phyloP scores from a whole-genome alignment of 2,113 vertebrate species.

The Forbesichthys papilliferus region DNA sequence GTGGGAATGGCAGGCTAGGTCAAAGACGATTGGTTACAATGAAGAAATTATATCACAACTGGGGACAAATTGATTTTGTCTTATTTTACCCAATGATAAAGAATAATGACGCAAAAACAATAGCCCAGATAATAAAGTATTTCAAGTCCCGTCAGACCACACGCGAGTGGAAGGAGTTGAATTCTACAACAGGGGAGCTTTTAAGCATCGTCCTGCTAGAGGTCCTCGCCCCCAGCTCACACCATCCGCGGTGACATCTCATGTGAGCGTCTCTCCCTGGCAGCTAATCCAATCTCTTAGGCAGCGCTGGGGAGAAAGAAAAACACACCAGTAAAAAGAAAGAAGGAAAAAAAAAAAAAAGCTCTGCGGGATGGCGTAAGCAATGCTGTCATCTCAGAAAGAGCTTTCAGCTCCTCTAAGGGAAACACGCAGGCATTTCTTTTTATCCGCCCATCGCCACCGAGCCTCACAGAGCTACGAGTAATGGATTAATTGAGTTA shows the following conservation, averaged over 20 bases:
- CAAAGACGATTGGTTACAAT: too few relatives aligned
- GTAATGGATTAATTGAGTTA: constrained; percentile 82
- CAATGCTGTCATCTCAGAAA: constrained; percentile 62
- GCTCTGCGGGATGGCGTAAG: constrained; percentile 46
- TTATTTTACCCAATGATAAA: too few relatives aligned
- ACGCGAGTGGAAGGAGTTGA: too few relatives aligned
- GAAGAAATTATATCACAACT: too few relatives aligned
- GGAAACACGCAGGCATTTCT: constrained; percentile 59
- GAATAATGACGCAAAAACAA: too few relatives aligned
- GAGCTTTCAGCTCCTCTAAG: constrained; percentile 51
- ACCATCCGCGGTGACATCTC: constrained; percentile 60
- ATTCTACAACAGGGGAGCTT: too few relatives aligned
- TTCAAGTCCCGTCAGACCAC: too few relatives aligned
- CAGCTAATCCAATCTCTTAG: constrained; percentile 68
- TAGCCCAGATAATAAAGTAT: too few relatives aligned
- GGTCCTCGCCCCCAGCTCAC: constrained; percentile 45
- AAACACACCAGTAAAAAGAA: constrained; percentile 23
- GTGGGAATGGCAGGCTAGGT: too few relatives aligned
- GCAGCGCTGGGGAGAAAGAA: constrained; percentile 50
- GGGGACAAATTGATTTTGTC: too few relatives aligned
- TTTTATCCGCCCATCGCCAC: constrained; percentile 69
- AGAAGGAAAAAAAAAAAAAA: constrained; percentile 32
- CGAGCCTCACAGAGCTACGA: constrained; percentile 62
- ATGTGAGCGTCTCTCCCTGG: constrained; percentile 60
- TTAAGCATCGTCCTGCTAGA: constrained; percentile 56